These are phyloP conservation scores for Lutraria rhynchaena DNA, from an alignment of 1,140 invertebrate species.

Conservation along the genomic window DNA sequence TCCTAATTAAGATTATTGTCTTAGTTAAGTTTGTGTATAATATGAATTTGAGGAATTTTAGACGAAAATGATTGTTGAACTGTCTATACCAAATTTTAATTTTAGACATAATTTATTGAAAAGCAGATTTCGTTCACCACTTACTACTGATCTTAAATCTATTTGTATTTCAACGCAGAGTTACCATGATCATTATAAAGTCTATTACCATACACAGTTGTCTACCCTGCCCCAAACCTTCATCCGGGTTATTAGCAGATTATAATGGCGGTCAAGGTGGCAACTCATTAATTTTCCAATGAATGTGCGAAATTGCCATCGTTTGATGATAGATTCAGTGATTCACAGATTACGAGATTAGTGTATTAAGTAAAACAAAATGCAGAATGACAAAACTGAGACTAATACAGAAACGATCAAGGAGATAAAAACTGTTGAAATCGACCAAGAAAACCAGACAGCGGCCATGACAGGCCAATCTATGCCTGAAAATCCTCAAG, in stretches of 20 bases:
- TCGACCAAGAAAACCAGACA: conserved; percentile 73
- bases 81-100: too few species aligned
- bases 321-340: conserved; percentile 21
- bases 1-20: too few species aligned
- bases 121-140: too few species aligned
- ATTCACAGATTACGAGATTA: conserved; percentile 48
- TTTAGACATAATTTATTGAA: too few species aligned
- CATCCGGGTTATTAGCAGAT: conserved; percentile 78
- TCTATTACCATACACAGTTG: conserved; percentile 57
- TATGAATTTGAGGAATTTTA: too few species aligned
- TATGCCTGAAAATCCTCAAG: conserved; percentile 84
- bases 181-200: too few species aligned
- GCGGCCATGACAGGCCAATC: conserved; percentile 69
- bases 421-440: conserved; percentile 82
- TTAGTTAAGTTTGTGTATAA: too few species aligned
- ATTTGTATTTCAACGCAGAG: too few species aligned
- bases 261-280: conserved; percentile 82
- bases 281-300: conserved; percentile 68
- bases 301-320: conserved; percentile 40
- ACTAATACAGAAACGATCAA: conserved; percentile 87
- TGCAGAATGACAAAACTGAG: conserved; percentile 93
- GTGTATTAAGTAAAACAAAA: conserved; percentile 82
- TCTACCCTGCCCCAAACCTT: conserved; percentile 74
- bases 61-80: too few species aligned
- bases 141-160: too few species aligned